Evolutionary conservation across 2,113 vertebrate genomes (phyloP), one percentile per base, ranked within the genome.

Genomic region (Lophochroa leadbeateri): DNA sequence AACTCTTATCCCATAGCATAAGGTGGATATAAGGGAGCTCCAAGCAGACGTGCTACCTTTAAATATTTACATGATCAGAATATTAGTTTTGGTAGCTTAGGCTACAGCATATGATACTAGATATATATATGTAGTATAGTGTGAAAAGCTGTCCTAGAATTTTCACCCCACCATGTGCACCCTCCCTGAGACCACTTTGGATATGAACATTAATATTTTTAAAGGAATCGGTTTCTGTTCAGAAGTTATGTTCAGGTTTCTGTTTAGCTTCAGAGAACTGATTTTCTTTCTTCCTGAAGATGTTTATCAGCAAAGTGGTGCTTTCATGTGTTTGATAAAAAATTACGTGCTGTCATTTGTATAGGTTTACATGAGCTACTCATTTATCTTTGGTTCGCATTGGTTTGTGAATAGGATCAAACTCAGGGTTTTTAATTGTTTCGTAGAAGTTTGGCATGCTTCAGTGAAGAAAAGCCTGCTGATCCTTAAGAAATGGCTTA

Each of bases 151-250:
- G 64, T 67, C 37, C 17, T 68, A 17, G 46, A 49, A 9, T 64
- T 87, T 76, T 69, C 7, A 39, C 33, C 5, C 4, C 10, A 6
- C 2, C 9, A 10, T 12, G 3, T 9, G 3, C 1, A 6, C 2
- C 6, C 2, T 44, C 4, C 7, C 0, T 3, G 31, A 41, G 70
- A 55, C 13, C 5, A 10, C 39, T 58, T 81, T 13, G 49, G 28
- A 17, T 86, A 24, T 2, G 9, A 71, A 37, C 67, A 16, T 19
- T 76, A 4, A 5, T 52, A 12, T 82, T 65, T 79, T 69, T 87
- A 8, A 43, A 80, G 41, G 47, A 44, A 80, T 76, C 76, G 23
- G n/a, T 52, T 79, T 69, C 31, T 60, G 15, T 43, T 75, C 35
- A 37, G 17, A 80, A 80, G 44, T 74, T 28, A 11, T 8, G 19